Evolutionary conservation across 1,140 invertebrate genomes (phyloP).

Genomic region (Apis mellifera): DNA sequence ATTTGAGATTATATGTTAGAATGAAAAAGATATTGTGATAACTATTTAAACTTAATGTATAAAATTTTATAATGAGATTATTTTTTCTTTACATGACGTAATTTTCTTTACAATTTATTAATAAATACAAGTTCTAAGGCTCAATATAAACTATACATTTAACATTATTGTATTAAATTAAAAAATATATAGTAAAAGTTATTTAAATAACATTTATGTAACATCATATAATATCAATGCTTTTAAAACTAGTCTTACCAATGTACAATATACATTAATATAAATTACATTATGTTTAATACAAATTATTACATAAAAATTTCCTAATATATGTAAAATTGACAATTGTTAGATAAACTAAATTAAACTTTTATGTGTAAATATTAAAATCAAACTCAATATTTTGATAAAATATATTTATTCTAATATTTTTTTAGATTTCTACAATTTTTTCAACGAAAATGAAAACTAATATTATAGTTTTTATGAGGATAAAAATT

Average conservation of each 20-base stretch:
- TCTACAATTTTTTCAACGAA: slow-evolving; percentile 19
- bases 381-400: slow-evolving; percentile 29
- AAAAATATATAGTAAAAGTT: slow-evolving; percentile 3
- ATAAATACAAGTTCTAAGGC: not conserved
- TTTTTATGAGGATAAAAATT: not conserved
- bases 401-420: slow-evolving; percentile 5
- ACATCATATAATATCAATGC: not conserved
- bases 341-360: not conserved
- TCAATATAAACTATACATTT: not conserved
- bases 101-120: slow-evolving; percentile 1
- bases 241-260: slow-evolving; percentile 29
- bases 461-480: not conserved
- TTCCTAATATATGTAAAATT: not conserved
- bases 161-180: slow-evolving; percentile 7
- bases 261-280: slow-evolving; percentile 8
- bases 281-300: slow-evolving; percentile 21
- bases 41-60: slow-evolving; percentile 15
- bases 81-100: not conserved
- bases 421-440: slow-evolving; percentile 16
- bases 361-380: slow-evolving; percentile 13
- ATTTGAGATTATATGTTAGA: slow-evolving; percentile 7
- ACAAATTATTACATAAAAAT: slow-evolving; percentile 14
- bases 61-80: slow-evolving; percentile 10
- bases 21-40: not conserved
- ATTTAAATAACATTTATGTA: not conserved